Conservation (phyloP, 2,797 vertebrate genomes). For the Sarcoramphus papa region DNA sequence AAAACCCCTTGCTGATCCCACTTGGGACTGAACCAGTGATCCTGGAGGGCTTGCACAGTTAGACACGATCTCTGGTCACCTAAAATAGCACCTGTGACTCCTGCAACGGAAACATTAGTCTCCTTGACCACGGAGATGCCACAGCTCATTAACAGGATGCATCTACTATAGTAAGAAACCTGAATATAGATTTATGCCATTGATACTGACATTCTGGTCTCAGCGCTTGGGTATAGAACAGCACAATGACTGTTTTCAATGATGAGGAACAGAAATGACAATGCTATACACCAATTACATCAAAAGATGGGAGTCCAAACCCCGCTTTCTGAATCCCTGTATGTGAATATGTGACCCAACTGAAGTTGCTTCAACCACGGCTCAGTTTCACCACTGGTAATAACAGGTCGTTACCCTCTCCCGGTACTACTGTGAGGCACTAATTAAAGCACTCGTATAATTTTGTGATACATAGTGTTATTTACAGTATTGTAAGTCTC, state of each 20-base stretch:
- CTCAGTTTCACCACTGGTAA: not conserved
- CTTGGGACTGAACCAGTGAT: not conserved
- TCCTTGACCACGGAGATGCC: not conserved
- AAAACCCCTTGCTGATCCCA: not conserved
- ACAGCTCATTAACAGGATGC: not conserved
- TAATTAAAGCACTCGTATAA: not conserved
- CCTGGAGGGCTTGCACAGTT: not conserved
- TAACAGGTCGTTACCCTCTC: not conserved
- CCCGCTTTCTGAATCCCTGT: rapidly evolving
- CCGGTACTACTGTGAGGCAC: not conserved
- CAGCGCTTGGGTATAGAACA: not conserved
- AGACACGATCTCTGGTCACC: not conserved
- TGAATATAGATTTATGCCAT: not conserved
- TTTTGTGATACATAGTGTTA: rapidly evolving
- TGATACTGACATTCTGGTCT: not conserved
- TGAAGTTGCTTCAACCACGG: not conserved
- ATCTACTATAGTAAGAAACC: not conserved
- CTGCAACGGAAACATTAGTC: not conserved
- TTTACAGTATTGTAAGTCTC: not conserved
- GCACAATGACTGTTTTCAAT: not conserved
- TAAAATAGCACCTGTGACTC: not conserved
- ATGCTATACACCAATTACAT: not conserved
- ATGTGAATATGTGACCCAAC: not conserved
- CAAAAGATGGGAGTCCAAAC: not conserved
- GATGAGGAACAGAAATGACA: not conserved